Conservation (phyloP, 2,113 vertebrate species). For the Halcyon senegalensis region DNA sequence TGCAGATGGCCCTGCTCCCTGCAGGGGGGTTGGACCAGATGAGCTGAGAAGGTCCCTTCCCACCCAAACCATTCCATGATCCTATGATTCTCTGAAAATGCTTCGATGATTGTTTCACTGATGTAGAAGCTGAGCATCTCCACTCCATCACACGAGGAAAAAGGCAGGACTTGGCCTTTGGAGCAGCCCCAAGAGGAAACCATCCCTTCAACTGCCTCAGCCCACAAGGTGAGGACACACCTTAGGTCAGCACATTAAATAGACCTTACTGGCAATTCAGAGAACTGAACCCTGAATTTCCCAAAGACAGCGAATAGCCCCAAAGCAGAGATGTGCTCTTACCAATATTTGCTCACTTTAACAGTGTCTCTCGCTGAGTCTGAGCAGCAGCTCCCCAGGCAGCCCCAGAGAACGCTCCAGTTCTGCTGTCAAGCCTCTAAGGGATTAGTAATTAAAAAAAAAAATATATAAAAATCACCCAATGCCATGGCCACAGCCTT, state of each 20-base stretch:
- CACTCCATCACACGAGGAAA: accelerated
- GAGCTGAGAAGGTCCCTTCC: not conserved
- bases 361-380: not conserved
- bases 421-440: not conserved
- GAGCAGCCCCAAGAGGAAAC: not conserved
- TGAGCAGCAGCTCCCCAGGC: not conserved
- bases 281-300: not conserved
- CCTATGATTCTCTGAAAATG: accelerated
- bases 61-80: not conserved
- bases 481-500: not conserved
- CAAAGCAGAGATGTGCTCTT: not conserved
- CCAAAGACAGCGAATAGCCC: accelerated
- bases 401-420: not conserved
- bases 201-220: accelerated
- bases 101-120: accelerated
- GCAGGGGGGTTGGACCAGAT: not conserved
- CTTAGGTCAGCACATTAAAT: not conserved
- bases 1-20: not conserved
- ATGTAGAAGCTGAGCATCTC: not conserved
- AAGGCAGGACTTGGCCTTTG: accelerated
- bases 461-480: not conserved
- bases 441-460: not conserved
- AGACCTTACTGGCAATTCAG: not conserved
- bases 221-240: not conserved
- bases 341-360: not conserved